Evolutionary conservation across 2,113 vertebrate genomes (phyloP).

Genomic region (Nematolebias whitei): DNA sequence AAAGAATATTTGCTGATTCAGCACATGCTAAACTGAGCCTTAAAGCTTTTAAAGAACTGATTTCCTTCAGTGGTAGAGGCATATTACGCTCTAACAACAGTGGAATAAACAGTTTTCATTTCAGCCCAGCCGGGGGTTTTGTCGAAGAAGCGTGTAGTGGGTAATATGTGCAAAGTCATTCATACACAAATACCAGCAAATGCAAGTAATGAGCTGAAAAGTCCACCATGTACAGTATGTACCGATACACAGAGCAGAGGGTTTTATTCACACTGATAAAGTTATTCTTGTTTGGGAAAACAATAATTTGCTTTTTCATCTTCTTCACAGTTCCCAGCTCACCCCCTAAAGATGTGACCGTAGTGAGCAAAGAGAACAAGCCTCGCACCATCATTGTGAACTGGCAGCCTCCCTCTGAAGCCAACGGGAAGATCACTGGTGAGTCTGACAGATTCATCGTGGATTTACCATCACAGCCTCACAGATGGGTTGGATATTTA

Average conservation of each 20-base stretch:
- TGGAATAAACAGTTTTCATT: slow-evolving; percentile 2
- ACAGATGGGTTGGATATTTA: no score
- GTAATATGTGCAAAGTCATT: no score
- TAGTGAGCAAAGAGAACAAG: slow-evolving; percentile 98
- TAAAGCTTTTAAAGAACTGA: no score
- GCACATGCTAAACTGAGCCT: no score
- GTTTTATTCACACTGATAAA: neutral
- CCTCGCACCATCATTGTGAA: slow-evolving; percentile 97
- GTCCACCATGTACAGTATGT: neutral
- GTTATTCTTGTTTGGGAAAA: neutral
- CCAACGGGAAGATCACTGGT: slow-evolving; percentile 99
- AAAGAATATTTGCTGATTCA: no score
- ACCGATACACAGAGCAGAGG: neutral
- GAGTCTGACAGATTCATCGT: slow-evolving; percentile 12
- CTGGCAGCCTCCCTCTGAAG: slow-evolving; percentile 98
- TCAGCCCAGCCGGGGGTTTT: slow-evolving; percentile 23
- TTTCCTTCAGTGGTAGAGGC: no score
- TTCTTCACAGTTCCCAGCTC: slow-evolving; percentile 87
- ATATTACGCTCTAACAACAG: neutral
- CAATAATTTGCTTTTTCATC: slow-evolving; percentile 1
- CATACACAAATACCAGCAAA: neutral
- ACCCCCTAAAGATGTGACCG: slow-evolving; percentile 96
- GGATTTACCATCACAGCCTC: no score
- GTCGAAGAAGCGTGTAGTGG: neutral
- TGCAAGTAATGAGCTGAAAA: slow-evolving; percentile 7